phyloP scores from a whole-genome alignment of 2,797 vertebrate species.

The Chloroceryle amazona region DNA sequence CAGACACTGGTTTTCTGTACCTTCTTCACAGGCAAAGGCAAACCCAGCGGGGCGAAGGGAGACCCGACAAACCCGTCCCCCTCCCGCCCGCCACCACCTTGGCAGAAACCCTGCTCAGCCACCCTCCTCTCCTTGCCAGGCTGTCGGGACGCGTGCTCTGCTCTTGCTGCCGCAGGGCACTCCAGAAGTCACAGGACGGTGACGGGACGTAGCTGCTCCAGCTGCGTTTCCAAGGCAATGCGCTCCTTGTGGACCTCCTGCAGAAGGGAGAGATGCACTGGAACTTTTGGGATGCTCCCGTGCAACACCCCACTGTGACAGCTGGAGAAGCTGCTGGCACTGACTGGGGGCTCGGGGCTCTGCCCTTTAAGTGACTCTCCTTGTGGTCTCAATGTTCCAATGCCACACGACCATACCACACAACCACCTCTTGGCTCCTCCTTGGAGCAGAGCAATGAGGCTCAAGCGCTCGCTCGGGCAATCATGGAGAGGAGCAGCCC shows the following conservation, averaged over 20 bases:
- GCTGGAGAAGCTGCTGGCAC: not conserved
- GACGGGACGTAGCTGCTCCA: slow-evolving; percentile 92
- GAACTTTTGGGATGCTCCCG: not conserved
- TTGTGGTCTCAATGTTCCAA: not conserved
- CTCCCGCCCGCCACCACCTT: not conserved
- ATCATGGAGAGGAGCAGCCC: not conserved
- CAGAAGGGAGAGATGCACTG: not conserved
- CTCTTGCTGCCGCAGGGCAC: not conserved
- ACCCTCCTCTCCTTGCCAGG: not conserved
- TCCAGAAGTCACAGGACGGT: slow-evolving; percentile 83
- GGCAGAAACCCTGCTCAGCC: slow-evolving; percentile 37
- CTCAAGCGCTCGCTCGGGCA: not conserved
- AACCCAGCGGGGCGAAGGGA: not conserved
- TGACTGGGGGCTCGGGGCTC: not conserved
- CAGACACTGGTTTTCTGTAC: slow-evolving; percentile 51
- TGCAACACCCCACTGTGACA: not conserved
- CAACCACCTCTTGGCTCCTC: not conserved
- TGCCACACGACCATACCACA: not conserved
- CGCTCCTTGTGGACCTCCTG: slow-evolving; percentile 95
- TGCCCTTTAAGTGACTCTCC: not conserved
- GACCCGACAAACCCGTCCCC: not conserved
- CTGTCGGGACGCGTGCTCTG: not conserved
- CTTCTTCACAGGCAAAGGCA: slow-evolving; percentile 47
- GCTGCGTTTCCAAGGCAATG: slow-evolving; percentile 92
- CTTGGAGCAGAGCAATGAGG: not conserved